Evolutionary conservation across 1,140 invertebrate genomes (phyloP), one percentile per base, ranked within the genome.

Genomic region (Rhagoletis zephyria): DNA sequence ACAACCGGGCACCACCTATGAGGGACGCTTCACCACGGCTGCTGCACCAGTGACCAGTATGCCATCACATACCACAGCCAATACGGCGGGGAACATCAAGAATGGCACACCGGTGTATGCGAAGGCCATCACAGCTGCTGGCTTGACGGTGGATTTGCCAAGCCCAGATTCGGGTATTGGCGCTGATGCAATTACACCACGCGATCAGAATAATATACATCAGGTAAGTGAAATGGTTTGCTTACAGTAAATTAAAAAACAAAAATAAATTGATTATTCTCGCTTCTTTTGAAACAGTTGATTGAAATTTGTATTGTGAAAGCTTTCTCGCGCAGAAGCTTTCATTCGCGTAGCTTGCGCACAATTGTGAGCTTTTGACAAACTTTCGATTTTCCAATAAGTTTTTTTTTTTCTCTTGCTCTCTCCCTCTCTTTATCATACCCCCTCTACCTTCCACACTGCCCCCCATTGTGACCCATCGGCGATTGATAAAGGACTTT

Each of bases 121-220:
- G 85, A 93, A 93, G 89, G 89, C 92, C 77, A 90, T 93, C 14
- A 93, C 89, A 89, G 95, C 95, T 60, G 96, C 96, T 90, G 97
- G 96, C 4, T 95, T 98, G 64, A 97, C 97, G 5, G 97, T 98
- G 89, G 97, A 98, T 94, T 94, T 98, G 89, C 97, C 97, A 1
- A 98, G 97, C 87, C 97, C 97, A 2, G 97, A 98, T 93, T 97
- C 96, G 89, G 97, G 97, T 30, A 98, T 98, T 90, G 97, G 97
- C 48, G 96, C 97, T 1, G 97, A 98, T 90, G 96, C 97, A 89
- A 97, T 97, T 90, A 98, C 97, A 56, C 97, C 97, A 64, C 94
- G 97, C 92, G 97, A 97, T 94, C 97, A 96, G 94, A 96, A 95
- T 92, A 96, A 95, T 93, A 96, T 97, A 91, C 97, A 97, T 94